These are phyloP conservation scores for Hapalemur alaotrensis DNA, from an alignment of 2,797 vertebrate genomes.

Conservation along the genomic window DNA sequence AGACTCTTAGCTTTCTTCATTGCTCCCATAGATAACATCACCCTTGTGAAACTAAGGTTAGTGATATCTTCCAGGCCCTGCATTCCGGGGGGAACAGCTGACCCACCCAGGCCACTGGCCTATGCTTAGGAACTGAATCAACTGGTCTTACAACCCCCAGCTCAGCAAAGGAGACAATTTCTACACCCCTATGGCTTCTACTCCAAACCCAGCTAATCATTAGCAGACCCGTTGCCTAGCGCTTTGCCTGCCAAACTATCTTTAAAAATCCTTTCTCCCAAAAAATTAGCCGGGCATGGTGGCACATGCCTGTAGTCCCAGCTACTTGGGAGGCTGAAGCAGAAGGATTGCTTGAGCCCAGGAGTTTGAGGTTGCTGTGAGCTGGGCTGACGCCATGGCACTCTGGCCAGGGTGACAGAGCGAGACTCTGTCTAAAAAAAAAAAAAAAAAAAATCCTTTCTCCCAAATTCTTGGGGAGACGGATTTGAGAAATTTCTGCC, in stretches of 20 bases:
- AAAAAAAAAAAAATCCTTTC: not conserved
- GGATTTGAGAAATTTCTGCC: not conserved
- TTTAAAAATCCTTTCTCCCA: not conserved
- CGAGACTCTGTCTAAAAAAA: no score
- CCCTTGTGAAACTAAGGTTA: not conserved
- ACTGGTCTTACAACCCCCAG: not conserved
- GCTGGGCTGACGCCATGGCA: no score
- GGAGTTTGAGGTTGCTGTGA: no score
- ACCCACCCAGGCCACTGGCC: not conserved
- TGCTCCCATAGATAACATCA: not conserved
- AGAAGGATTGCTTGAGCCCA: no score
- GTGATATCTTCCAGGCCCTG: not conserved
- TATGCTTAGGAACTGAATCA: not conserved
- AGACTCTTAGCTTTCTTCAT: not conserved
- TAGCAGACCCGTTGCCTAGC: not conserved
- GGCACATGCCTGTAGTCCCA: no score
- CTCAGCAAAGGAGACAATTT: not conserved
- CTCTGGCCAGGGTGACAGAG: no score
- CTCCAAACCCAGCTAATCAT: not conserved
- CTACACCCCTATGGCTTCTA: not conserved
- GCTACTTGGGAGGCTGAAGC: no score
- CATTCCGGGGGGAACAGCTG: not conserved
- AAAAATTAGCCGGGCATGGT: not conserved
- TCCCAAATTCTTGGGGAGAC: not conserved
- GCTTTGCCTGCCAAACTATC: not conserved